Percentiles rank a stretch among this genome's conserved stretches.
phyloP scores from a whole-genome alignment of 2,888 invertebrate genomes.

The Rhagophthalmus giganteus region DNA sequence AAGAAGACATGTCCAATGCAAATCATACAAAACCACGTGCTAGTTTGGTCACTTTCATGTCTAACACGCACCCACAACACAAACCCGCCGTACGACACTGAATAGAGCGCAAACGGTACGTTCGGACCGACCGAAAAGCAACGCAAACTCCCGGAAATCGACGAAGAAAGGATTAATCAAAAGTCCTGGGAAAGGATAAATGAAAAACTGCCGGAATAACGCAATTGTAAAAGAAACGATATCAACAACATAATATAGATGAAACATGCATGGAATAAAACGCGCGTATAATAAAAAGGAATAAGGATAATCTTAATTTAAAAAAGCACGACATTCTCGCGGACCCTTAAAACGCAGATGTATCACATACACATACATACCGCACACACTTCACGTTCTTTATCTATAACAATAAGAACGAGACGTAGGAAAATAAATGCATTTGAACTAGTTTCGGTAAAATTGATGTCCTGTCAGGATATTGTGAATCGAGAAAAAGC shows the following conservation, averaged over 20 bases:
- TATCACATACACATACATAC: conserved; percentile 7
- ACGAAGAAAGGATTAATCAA: conserved; percentile 26
- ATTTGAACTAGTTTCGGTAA: conserved; percentile 1
- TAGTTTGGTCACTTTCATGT: conserved; percentile 11
- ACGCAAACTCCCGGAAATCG: conserved; percentile 19
- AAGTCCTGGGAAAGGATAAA: conserved; percentile 22
- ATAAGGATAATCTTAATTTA: conserved; percentile 10
- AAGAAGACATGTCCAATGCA: conserved; percentile 8
- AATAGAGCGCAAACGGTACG: conserved; percentile 22
- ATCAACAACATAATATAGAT: conserved; percentile 3
- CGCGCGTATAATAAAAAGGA: conserved; percentile 1
- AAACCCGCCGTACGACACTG: conserved; percentile 26
- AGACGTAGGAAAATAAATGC: conserved; percentile 2
- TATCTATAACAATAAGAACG: conserved; percentile 6
- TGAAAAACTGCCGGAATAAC: conserved; percentile 4
- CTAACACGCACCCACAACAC: conserved; percentile 26
- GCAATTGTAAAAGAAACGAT: conserved; percentile 1
- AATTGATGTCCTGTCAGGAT: conserved; percentile 13
- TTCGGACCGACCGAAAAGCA: conserved; percentile 19
- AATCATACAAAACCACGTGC: conserved; percentile 23
- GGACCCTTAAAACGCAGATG: conserved; percentile 2
- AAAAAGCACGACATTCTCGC: not conserved
- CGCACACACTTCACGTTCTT: conserved; percentile 8
- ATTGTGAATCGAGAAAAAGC: too few relatives aligned
- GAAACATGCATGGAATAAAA: conserved; percentile 1